phyloP scores from a whole-genome alignment of 2,888 invertebrate species.

The Erebia ligea region DNA sequence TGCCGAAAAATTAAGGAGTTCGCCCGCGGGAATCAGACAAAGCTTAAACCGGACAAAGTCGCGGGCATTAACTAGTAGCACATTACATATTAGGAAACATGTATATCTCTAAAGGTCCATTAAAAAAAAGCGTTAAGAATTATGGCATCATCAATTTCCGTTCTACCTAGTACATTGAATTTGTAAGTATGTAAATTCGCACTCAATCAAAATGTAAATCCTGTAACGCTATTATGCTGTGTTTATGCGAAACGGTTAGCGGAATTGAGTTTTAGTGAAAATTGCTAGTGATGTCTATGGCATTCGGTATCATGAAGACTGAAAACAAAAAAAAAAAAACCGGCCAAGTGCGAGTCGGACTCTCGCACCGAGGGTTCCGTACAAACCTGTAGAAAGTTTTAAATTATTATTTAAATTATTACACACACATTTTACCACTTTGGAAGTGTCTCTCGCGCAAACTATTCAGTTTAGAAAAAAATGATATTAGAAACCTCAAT shows the following conservation, averaged over 20 bases:
- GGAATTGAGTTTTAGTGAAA: slow-evolving; percentile 31
- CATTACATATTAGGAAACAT: no score
- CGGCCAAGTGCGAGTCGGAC: background rate
- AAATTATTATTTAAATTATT: no score
- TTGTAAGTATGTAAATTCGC: slow-evolving; percentile 36
- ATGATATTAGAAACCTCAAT: no score
- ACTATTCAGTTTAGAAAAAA: no score
- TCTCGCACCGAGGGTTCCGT: no score
- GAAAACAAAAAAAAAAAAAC: background rate
- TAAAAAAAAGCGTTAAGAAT: background rate
- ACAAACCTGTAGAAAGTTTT: no score
- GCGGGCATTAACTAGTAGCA: no score
- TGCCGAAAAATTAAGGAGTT: no score
- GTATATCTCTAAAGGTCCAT: background rate
- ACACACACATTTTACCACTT: no score
- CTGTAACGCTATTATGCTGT: slow-evolving; percentile 52
- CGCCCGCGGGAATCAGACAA: no score
- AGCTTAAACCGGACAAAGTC: no score
- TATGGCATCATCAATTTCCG: slow-evolving; percentile 6
- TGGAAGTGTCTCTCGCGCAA: no score
- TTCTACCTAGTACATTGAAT: slow-evolving; percentile 17
- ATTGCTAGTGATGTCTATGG: slow-evolving; percentile 33
- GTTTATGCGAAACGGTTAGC: slow-evolving; percentile 46
- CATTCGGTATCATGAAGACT: background rate
- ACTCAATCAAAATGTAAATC: slow-evolving; percentile 67